Evolutionary conservation across 2,797 vertebrate genomes (phyloP).

Genomic region (Allobates femoralis): DNA sequence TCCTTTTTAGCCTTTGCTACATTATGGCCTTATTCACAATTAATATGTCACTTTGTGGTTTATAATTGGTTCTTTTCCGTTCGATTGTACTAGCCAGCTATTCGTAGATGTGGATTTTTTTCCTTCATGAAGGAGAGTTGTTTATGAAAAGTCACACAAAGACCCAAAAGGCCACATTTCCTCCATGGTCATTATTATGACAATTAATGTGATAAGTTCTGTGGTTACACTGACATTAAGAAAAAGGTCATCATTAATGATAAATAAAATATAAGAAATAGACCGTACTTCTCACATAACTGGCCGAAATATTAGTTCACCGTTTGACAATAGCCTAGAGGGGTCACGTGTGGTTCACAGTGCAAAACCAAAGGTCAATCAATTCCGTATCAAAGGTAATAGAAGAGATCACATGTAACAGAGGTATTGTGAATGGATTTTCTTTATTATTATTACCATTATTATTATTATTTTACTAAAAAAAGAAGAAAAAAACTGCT

Average conservation of each 20-base stretch:
- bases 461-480: not conserved
- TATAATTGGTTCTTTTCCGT: no score
- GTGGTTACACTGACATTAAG: not conserved
- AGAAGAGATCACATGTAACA: not conserved
- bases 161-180: not conserved
- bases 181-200: not conserved
- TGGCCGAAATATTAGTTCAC: not conserved
- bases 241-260: conserved; percentile 5
- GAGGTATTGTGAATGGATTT: not conserved
- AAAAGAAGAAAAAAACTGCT: not conserved
- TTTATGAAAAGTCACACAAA: not conserved
- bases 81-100: not conserved
- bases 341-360: not conserved
- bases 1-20: no score
- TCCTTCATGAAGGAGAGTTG: not conserved
- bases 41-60: not conserved
- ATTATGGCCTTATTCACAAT: not conserved
- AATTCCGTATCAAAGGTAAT: not conserved
- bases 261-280: not conserved
- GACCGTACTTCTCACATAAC: not conserved
- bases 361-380: conserved; percentile 1
- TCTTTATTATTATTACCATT: no score
- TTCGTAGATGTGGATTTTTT: not conserved
- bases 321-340: not conserved
- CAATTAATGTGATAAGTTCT: not conserved